Base-by-base conservation (phyloP, 2,888 invertebrate species). In the Antitype chi region DNA sequence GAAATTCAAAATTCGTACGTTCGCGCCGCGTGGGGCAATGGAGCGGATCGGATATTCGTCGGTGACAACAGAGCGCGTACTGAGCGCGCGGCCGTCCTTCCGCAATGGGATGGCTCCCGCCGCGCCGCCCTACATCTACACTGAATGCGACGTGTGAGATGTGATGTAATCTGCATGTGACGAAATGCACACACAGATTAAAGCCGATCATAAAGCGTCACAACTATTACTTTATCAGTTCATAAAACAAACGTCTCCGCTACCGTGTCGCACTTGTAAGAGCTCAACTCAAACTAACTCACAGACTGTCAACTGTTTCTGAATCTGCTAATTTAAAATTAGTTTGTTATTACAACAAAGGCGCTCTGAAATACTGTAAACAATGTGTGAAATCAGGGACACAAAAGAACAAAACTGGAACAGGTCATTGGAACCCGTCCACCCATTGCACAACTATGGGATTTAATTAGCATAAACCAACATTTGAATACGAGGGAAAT, bases 41-140 rank as follows among this genome's bases (percentile, higher is more conserved):
- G 92, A 92, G 94, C 94, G 94, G 87, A 92, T 91, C 95, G 93
- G 93, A 91, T 93, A 91, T 90, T 91, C 93, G 89, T 89, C 94
- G 91, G 91, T 94, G 95, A 94, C 95, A 95, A 93, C 95, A 88
- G 90, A 91, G 85, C 94, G 92, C 92, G 92, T 89, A 94, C 94
- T 92, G 93, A 91, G 84, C 87, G 89, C 88, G 74, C 85, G 77
- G 74, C 91, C 91, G 93, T 92, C 94, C 94, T 95, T 95, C 94
- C 95, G 95, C 92, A 92, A 91, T 93, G 94, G 96, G 95, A 94
- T 91, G 94, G 91, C 95, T 96, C 96, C 96, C 96, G 96, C 96
- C 94, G 93, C 94, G 95, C 92, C 95, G 95, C 91, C 95, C 96
- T 95, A 95, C 93, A 94, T 95, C 92, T 87, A 84, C 76, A 79